Evolutionary conservation across 2,113 vertebrate genomes (phyloP).

Genomic region (Tringa solitaria): DNA sequence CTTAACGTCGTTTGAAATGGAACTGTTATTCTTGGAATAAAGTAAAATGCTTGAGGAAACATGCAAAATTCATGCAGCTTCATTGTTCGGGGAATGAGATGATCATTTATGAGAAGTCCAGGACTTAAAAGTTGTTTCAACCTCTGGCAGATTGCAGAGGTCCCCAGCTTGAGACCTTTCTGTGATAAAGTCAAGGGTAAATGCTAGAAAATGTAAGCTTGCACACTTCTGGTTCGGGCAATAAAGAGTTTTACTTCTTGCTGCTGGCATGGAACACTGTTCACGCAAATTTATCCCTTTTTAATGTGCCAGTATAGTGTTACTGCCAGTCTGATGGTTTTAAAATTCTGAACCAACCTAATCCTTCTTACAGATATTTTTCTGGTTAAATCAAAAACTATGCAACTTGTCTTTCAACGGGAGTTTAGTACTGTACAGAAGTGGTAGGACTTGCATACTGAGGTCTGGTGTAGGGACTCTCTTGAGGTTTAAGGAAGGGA

Average conservation of each 20-base stretch:
- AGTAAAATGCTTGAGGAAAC: constrained; percentile 35
- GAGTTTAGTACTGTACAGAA: not conserved
- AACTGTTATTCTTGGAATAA: constrained; percentile 39
- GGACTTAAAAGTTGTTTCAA: not conserved
- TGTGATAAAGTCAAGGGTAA: not conserved
- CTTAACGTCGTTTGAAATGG: not conserved
- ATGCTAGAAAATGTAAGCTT: not conserved
- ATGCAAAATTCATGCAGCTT: constrained; percentile 42
- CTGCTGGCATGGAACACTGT: not conserved
- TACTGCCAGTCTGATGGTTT: not conserved
- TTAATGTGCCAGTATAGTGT: not conserved
- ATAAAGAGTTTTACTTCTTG: not conserved
- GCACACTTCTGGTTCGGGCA: not conserved
- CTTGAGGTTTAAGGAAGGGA: not conserved
- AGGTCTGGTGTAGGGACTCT: not conserved
- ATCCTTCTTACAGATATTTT: not conserved
- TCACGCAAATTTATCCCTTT: not conserved
- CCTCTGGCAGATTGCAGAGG: not conserved
- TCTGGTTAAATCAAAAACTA: not conserved
- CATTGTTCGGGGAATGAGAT: constrained; percentile 12
- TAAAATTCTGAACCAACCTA: not conserved
- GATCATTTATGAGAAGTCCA: not conserved
- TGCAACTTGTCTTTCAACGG: not conserved
- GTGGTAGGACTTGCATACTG: not conserved
- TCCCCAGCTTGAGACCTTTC: not conserved